These are phyloP conservation scores for Glyphotaelius pellucidus DNA, from an alignment of 2,888 invertebrate species.

Conservation along the genomic window DNA sequence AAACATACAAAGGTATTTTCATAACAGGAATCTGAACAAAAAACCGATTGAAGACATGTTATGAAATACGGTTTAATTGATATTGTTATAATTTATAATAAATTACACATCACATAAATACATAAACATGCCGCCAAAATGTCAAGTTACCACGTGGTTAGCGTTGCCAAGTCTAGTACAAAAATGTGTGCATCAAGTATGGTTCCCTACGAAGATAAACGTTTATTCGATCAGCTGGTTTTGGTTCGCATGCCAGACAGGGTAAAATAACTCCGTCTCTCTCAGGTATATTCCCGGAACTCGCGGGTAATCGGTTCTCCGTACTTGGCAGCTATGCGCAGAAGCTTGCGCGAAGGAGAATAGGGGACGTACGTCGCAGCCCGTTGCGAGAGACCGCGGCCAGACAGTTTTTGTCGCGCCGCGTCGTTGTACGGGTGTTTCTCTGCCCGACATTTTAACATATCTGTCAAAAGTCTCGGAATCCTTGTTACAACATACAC, in stretches of 20 bases:
- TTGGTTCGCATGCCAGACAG: neutral
- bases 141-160: constrained; percentile 36
- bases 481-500: neutral
- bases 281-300: constrained; percentile 36
- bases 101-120: neutral
- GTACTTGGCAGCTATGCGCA: constrained; percentile 14
- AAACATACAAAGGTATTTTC: neutral
- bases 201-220: constrained; percentile 12
- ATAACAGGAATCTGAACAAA: neutral
- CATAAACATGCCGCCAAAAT: neutral
- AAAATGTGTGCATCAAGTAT: neutral
- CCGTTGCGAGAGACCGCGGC: neutral
- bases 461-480: constrained; percentile 16
- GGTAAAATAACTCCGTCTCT: neutral
- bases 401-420: constrained; percentile 52
- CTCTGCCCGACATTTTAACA: neutral
- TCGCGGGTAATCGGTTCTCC: neutral
- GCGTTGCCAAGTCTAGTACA: constrained; percentile 18
- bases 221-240: constrained; percentile 39
- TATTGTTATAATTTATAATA: neutral
- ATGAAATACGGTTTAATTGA: neutral
- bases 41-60: neutral
- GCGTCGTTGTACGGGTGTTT: constrained; percentile 9
- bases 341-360: constrained; percentile 6
- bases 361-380: constrained; percentile 20